phyloP scores from a whole-genome alignment of 2,113 vertebrate species.

The Ptyas mucosa region DNA sequence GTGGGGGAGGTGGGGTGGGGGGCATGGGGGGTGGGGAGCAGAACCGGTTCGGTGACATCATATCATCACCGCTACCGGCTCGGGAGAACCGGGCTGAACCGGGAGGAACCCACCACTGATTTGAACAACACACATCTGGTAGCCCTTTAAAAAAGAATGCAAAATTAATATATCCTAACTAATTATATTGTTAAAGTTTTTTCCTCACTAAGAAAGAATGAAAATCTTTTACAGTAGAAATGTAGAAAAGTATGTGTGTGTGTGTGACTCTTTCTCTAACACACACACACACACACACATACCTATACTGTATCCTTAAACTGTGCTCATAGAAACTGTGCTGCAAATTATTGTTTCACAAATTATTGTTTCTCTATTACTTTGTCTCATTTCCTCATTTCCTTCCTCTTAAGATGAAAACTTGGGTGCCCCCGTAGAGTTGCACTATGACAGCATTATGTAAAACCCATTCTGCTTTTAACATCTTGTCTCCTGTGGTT shows the following conservation, averaged over 20 bases:
- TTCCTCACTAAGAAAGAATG: not conserved
- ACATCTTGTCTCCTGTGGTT: slow-evolving; percentile 7
- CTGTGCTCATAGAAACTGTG: not conserved
- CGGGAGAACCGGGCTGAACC: too few species aligned
- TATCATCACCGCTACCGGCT: too few species aligned
- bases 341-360: not conserved
- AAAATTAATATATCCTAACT: not conserved
- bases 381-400: not conserved
- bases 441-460: not conserved
- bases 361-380: not conserved
- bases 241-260: not conserved
- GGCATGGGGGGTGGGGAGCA: too few species aligned
- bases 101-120: too few species aligned
- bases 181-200: not conserved
- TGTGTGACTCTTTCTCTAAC: too few species aligned
- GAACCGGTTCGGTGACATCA: too few species aligned
- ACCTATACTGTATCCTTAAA: not conserved
- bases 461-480: slow-evolving; percentile 9
- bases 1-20: too few species aligned
- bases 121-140: not conserved
- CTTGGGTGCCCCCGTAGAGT: not conserved
- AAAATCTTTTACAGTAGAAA: not conserved
- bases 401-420: not conserved
- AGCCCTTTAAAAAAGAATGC: not conserved
- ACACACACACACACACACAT: too few species aligned